Evolutionary conservation across 2,797 vertebrate genomes (phyloP).

Genomic region (Rhinophrynus dorsalis): DNA sequence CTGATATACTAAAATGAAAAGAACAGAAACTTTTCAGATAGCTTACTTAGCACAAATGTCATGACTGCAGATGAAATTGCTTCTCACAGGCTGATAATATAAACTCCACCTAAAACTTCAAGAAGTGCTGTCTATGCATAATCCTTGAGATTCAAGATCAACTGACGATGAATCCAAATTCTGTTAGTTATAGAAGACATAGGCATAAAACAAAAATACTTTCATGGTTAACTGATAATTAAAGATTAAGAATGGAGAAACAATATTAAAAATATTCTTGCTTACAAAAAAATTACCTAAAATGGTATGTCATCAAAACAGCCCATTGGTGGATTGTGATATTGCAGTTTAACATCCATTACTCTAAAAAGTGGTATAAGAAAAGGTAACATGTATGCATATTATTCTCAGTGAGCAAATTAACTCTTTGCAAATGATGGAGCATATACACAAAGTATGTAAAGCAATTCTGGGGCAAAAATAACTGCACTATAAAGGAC

Average conservation of each 20-base stretch:
- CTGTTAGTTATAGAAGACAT: constrained; percentile 22
- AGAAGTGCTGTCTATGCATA: constrained; percentile 28
- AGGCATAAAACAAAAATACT: constrained; percentile 25
- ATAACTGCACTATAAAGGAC: too few relatives aligned
- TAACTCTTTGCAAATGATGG: too few relatives aligned
- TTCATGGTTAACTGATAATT: constrained; percentile 18
- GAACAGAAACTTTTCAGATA: constrained; percentile 34
- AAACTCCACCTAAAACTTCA: constrained; percentile 40
- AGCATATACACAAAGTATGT: too few relatives aligned
- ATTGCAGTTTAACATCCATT: too few relatives aligned
- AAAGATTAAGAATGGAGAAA: constrained; percentile 20
- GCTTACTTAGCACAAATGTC: constrained; percentile 41
- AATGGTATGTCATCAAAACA: too few relatives aligned
- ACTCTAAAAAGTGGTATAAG: too few relatives aligned
- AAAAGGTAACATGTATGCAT: too few relatives aligned
- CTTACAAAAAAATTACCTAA: too few relatives aligned
- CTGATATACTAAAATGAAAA: constrained; percentile 30
- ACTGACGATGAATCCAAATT: constrained; percentile 22
- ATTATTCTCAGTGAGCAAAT: too few relatives aligned
- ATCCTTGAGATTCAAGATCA: constrained; percentile 40
- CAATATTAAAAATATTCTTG: constrained; percentile 15
- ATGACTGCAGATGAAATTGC: constrained; percentile 31
- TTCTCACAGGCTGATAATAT: constrained; percentile 38
- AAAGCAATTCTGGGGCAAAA: too few relatives aligned
- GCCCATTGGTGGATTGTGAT: too few relatives aligned